These are phyloP conservation scores for Disparrhopalites patrizii DNA, from an alignment of 2,888 invertebrate genomes.

Conservation along the genomic window DNA sequence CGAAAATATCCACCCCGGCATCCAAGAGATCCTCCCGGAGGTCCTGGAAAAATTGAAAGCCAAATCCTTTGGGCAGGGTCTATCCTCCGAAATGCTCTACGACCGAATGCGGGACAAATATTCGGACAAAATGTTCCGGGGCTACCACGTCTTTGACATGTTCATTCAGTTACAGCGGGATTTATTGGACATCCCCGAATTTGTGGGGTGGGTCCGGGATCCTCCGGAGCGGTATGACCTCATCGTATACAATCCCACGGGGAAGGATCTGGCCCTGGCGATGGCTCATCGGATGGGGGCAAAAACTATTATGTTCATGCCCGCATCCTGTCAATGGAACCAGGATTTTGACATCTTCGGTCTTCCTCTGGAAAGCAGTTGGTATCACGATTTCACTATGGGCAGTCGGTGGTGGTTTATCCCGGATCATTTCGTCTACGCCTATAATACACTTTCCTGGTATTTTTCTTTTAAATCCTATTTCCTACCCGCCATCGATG, in stretches of 20 bases:
- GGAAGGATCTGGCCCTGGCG: background rate
- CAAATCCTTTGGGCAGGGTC: no score
- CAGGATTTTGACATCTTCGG: slow-evolving; percentile 24
- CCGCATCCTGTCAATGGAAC: background rate
- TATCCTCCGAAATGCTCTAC: no score
- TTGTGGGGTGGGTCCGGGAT: background rate
- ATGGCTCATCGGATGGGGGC: background rate
- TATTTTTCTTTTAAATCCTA: slow-evolving; percentile 14
- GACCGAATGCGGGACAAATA: no score
- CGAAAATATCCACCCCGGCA: background rate
- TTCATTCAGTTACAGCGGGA: no score
- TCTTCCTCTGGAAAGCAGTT: slow-evolving; percentile 24
- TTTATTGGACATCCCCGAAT: background rate
- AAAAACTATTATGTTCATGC: background rate
- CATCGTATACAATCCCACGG: background rate
- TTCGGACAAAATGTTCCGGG: no score
- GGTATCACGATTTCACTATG: slow-evolving; percentile 31
- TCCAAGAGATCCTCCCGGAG: background rate
- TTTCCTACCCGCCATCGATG: slow-evolving; percentile 34
- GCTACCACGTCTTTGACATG: no score
- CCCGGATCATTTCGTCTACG: slow-evolving; percentile 29
- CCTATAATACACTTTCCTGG: slow-evolving; percentile 29
- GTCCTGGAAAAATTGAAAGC: no score
- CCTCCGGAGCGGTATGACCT: background rate
- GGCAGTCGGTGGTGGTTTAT: slow-evolving; percentile 21